Evolutionary conservation across 2,888 invertebrate species (phyloP).

Genomic region (Melinaea menophilus): DNA sequence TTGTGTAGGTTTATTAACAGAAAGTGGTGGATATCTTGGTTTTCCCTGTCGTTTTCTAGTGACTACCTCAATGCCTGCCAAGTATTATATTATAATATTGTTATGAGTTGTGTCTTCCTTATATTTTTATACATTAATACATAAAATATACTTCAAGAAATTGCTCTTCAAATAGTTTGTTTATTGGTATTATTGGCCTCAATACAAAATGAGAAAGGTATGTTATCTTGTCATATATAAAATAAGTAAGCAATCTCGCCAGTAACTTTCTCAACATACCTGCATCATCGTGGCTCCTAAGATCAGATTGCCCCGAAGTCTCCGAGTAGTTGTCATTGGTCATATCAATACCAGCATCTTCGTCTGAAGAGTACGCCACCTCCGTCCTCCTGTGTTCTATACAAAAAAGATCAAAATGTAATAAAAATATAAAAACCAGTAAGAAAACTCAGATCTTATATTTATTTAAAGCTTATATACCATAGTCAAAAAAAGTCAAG

Average conservation of each 20-base stretch:
- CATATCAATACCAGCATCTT: conserved; percentile 80
- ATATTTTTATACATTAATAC: too few relatives aligned
- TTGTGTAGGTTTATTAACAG: neutral
- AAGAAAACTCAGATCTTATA: too few relatives aligned
- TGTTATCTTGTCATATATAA: neutral
- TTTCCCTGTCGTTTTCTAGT: neutral
- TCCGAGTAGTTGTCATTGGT: conserved; percentile 90
- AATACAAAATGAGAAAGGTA: too few relatives aligned
- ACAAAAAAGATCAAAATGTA: conserved; percentile 28
- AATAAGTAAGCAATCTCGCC: too few relatives aligned
- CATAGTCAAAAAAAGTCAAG: too few relatives aligned
- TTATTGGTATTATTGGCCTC: too few relatives aligned
- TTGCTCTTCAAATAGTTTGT: too few relatives aligned
- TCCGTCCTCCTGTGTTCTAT: conserved; percentile 71
- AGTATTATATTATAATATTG: neutral
- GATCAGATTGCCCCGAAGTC: conserved; percentile 87
- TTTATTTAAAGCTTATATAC: too few relatives aligned
- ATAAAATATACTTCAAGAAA: too few relatives aligned
- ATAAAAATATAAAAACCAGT: too few relatives aligned
- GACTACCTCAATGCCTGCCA: neutral
- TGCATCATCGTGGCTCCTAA: conserved; percentile 80
- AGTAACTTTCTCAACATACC: conserved; percentile 42
- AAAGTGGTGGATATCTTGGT: conserved; percentile 1
- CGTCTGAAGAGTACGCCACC: conserved; percentile 84
- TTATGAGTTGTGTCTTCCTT: too few relatives aligned